These are phyloP conservation scores for Venustaconcha ellipsiformis DNA, from an alignment of 1,140 invertebrate species.

Conservation along the genomic window DNA sequence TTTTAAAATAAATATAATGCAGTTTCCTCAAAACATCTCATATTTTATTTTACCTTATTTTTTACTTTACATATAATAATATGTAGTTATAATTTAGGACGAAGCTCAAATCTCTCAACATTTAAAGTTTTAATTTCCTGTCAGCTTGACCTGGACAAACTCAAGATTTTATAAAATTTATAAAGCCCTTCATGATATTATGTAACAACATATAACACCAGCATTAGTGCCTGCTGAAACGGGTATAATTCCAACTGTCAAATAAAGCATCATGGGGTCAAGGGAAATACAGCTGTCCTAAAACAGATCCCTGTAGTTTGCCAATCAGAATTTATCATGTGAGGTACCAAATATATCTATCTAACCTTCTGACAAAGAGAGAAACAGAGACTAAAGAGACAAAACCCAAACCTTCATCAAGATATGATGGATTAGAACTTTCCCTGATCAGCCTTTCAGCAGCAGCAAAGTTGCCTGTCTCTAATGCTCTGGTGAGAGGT, in stretches of 20 bases:
- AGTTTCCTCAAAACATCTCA: no score
- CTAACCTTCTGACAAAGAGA: neutral
- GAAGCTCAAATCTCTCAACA: no score
- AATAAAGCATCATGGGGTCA: no score
- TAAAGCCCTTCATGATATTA: neutral
- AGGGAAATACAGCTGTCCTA: neutral
- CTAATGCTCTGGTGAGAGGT: constrained; percentile 50
- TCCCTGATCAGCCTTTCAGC: constrained; percentile 58
- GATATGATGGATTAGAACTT: constrained; percentile 50
- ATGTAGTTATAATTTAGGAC: no score
- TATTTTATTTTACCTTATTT: no score
- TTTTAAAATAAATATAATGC: no score
- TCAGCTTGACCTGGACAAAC: neutral
- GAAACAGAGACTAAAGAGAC: neutral
- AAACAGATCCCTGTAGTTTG: neutral
- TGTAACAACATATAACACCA: neutral
- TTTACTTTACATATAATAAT: no score
- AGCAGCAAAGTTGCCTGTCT: constrained; percentile 49
- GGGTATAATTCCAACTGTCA: no score
- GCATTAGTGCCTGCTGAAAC: neutral
- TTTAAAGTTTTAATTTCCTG: no score
- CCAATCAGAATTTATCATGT: no score
- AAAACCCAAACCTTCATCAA: constrained; percentile 59
- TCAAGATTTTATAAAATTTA: neutral
- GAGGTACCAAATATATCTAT: neutral